Evolutionary conservation across 1,140 invertebrate species (phyloP).

Genomic region (Bombus superbus): DNA sequence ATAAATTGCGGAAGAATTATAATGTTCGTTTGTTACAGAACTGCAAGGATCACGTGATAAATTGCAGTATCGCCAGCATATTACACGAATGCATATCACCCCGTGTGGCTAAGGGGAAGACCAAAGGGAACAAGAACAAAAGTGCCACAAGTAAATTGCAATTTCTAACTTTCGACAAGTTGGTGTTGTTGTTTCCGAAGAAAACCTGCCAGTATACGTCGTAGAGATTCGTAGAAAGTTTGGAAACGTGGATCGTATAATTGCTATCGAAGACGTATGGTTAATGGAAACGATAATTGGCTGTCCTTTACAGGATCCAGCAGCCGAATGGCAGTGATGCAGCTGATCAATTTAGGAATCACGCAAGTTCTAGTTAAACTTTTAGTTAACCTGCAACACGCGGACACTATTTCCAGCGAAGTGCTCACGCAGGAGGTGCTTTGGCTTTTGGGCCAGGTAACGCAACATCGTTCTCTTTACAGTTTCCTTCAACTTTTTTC

Average conservation of each 20-base stretch:
- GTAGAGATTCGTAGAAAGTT: neutral
- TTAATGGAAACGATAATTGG: conserved; percentile 32
- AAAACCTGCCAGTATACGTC: neutral
- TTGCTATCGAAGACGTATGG: neutral
- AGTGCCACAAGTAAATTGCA: conserved; percentile 72
- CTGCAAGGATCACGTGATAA: conserved; percentile 75
- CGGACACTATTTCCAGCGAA: conserved; percentile 77
- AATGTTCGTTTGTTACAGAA: conserved; percentile 70
- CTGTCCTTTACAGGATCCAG: conserved; percentile 73
- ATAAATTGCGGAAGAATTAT: neutral
- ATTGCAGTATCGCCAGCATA: conserved; percentile 77
- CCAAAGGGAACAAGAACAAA: conserved; percentile 72
- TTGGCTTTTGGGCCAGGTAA: conserved; percentile 82
- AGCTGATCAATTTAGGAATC: conserved; percentile 80
- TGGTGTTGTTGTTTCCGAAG: conserved; percentile 54
- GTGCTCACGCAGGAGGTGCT: conserved; percentile 80
- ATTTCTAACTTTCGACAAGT: conserved; percentile 68
- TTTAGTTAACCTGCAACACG: conserved; percentile 76
- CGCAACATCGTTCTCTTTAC: neutral
- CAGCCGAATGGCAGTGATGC: conserved; percentile 76
- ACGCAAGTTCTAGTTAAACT: conserved; percentile 81
- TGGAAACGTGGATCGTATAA: neutral
- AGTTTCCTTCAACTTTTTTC: neutral
- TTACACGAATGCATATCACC: conserved; percentile 80
- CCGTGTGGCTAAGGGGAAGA: conserved; percentile 72